Conservation (phyloP, 2,113 vertebrate genomes). For the Cottus gobio region DNA sequence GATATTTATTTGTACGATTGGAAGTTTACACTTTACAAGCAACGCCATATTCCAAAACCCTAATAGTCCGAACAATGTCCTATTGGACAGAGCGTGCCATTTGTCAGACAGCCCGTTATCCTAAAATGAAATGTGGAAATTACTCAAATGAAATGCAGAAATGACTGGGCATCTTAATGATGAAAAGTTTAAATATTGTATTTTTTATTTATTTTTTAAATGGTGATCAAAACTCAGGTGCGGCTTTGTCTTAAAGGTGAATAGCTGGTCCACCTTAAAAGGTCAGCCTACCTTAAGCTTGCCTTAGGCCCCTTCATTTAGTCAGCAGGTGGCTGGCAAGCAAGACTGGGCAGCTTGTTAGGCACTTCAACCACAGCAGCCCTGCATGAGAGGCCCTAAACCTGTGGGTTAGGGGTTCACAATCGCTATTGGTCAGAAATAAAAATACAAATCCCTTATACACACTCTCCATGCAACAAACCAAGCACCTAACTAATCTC, state of each 20-base stretch:
- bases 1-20: too few relatives aligned
- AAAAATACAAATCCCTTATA: neutral
- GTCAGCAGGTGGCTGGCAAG: neutral
- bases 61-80: too few relatives aligned
- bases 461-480: neutral
- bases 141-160: too few relatives aligned
- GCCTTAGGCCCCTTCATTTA: neutral
- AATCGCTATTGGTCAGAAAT: neutral
- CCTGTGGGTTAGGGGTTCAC: neutral
- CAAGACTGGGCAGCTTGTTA: neutral
- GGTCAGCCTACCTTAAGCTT: neutral
- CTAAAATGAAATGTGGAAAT: too few relatives aligned
- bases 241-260: neutral
- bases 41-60: too few relatives aligned
- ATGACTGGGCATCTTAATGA: too few relatives aligned
- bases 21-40: too few relatives aligned
- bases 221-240: neutral
- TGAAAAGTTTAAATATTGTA: too few relatives aligned
- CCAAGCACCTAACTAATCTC: neutral
- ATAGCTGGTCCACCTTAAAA: neutral
- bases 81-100: too few relatives aligned
- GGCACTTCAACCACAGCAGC: neutral
- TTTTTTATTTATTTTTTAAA: neutral
- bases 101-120: too few relatives aligned
- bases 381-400: neutral